Percentiles rank a stretch among this genome's conserved stretches.
These are phyloP conservation scores for Ectobius pallidus DNA, from an alignment of 2,888 invertebrate genomes.

Conservation along the genomic window DNA sequence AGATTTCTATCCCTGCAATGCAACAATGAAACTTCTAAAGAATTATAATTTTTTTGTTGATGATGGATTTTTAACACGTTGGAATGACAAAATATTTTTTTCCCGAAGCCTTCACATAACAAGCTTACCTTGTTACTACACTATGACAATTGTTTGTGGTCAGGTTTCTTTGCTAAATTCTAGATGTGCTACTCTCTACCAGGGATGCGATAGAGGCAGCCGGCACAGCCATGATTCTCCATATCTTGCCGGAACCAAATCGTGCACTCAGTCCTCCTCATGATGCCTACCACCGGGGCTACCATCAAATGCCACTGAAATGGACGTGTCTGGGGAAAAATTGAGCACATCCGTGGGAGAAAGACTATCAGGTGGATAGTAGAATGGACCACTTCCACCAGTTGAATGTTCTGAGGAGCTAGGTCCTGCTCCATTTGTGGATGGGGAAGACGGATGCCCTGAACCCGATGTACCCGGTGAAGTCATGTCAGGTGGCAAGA, in stretches of 20 bases:
- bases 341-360: constrained; percentile 69
- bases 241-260: neutral
- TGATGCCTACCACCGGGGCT: constrained; percentile 67
- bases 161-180: neutral
- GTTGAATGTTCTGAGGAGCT: constrained; percentile 54
- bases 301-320: constrained; percentile 63
- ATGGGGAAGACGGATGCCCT: constrained; percentile 25
- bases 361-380: constrained; percentile 69
- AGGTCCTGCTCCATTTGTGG: constrained; percentile 55
- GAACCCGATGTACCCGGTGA: constrained; percentile 39
- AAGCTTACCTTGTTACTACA: too few relatives aligned
- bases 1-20: too few relatives aligned
- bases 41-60: too few relatives aligned
- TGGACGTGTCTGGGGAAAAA: constrained; percentile 71
- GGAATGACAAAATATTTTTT: too few relatives aligned
- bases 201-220: constrained; percentile 7
- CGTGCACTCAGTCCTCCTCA: constrained; percentile 73
- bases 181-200: neutral
- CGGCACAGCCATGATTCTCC: constrained; percentile 12
- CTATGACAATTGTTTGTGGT: neutral
- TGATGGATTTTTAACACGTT: too few relatives aligned
- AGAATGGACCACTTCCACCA: constrained; percentile 58
- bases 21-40: too few relatives aligned
- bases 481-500: constrained; percentile 39
- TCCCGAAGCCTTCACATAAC: too few relatives aligned